Evolutionary conservation across 1,140 invertebrate species (phyloP).

Genomic region (Yoshiicerus persimilis): DNA sequence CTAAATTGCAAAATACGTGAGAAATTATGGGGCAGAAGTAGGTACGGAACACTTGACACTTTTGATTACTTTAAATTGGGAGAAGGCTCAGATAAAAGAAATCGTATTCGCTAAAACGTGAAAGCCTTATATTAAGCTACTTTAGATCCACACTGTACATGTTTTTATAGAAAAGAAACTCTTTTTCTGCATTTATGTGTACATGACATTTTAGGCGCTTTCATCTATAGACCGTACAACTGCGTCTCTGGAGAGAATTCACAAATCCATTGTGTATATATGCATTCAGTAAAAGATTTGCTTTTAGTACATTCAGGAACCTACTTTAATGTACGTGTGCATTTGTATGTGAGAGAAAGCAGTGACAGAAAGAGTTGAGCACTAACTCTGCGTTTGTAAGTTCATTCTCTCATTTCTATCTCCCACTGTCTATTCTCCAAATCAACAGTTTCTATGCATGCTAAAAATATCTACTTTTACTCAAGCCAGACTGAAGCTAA

Average conservation of each 20-base stretch:
- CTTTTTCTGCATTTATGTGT: too few relatives aligned
- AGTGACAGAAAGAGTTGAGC: neutral
- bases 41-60: too few relatives aligned
- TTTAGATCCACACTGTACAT: too few relatives aligned
- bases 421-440: neutral
- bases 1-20: too few relatives aligned
- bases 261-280: neutral
- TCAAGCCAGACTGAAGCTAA: neutral
- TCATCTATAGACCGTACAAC: too few relatives aligned
- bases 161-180: too few relatives aligned
- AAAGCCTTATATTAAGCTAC: too few relatives aligned
- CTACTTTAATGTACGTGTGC: neutral
- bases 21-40: too few relatives aligned
- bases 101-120: too few relatives aligned
- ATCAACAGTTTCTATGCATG: neutral
- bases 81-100: too few relatives aligned
- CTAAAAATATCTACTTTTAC: neutral
- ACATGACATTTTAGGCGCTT: too few relatives aligned
- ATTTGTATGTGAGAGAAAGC: neutral
- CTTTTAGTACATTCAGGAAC: neutral
- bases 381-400: neutral
- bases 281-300: neutral
- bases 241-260: neutral
- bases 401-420: neutral
- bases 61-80: too few relatives aligned